phyloP scores from a whole-genome alignment of 2,797 vertebrate genomes.

The Trichosurus vulpecula region DNA sequence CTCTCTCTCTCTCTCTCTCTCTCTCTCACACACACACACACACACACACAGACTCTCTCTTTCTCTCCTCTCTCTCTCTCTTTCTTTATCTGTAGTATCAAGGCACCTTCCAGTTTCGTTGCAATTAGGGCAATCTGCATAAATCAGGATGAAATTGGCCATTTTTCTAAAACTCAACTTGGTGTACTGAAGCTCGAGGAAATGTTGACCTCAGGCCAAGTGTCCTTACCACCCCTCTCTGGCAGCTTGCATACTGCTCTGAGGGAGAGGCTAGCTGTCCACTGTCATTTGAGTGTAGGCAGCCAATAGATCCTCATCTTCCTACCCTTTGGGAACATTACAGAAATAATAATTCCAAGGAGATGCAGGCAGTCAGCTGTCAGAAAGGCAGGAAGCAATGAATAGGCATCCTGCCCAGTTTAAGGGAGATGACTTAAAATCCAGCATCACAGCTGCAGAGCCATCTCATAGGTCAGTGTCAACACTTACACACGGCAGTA shows the following conservation, averaged over 20 bases:
- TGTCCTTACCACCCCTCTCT: not conserved
- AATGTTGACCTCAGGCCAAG: not conserved
- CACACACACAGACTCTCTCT: too few species aligned
- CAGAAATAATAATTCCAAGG: not conserved
- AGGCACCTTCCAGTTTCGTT: not conserved
- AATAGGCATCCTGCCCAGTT: not conserved
- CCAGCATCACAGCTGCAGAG: not conserved
- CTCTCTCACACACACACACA: not conserved
- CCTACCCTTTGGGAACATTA: not conserved
- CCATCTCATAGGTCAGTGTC: not conserved
- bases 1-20: not conserved
- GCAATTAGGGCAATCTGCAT: not conserved
- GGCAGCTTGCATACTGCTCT: not conserved
- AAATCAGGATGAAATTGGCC: not conserved
- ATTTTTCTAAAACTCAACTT: not conserved
- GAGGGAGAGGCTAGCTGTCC: not conserved
- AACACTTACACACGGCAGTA: not conserved
- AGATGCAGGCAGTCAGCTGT: not conserved
- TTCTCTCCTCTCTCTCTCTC: too few species aligned
- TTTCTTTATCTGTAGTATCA: not conserved
- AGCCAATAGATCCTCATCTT: not conserved
- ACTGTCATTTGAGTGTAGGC: constrained; percentile 8
- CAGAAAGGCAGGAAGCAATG: not conserved
- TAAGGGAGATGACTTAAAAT: not conserved
- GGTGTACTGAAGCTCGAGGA: not conserved